Evolutionary conservation across 2,113 vertebrate species (phyloP).

Genomic region (Festucalex cinctus): DNA sequence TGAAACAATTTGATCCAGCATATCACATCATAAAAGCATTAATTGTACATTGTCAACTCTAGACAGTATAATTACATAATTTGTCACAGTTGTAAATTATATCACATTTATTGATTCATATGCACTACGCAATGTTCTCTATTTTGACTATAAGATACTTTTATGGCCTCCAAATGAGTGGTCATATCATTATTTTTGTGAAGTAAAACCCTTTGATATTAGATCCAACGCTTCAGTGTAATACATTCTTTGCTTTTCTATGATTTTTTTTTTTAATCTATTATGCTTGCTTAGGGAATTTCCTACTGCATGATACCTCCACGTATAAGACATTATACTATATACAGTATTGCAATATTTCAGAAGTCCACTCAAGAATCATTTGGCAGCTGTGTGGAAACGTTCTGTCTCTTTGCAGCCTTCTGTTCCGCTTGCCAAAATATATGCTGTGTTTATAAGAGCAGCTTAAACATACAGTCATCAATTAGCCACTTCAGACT

Average conservation of each 20-base stretch:
- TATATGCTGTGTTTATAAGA: slow-evolving; percentile 25
- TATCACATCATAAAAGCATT: no score
- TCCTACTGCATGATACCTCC: not conserved
- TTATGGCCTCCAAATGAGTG: not conserved
- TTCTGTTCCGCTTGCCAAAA: slow-evolving; percentile 15
- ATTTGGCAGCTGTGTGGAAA: slow-evolving; percentile 19
- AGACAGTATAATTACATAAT: no score
- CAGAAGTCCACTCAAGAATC: slow-evolving; percentile 3
- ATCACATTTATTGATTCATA: no score
- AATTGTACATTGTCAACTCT: no score
- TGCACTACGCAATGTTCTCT: no score
- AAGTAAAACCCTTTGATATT: not conserved
- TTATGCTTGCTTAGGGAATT: not conserved
- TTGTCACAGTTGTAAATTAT: no score
- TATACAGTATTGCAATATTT: slow-evolving; percentile 1
- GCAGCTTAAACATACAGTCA: slow-evolving; percentile 44
- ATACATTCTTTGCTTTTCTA: not conserved
- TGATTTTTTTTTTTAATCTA: not conserved
- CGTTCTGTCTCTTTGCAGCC: slow-evolving; percentile 9
- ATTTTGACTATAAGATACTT: not conserved
- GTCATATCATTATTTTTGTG: not conserved
- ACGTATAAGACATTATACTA: not conserved
- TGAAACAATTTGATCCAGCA: no score
- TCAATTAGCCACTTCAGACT: slow-evolving; percentile 45
- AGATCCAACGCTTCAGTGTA: not conserved